Base-by-base conservation (phyloP, 2,113 vertebrate species). In the Rostratula benghalensis region DNA sequence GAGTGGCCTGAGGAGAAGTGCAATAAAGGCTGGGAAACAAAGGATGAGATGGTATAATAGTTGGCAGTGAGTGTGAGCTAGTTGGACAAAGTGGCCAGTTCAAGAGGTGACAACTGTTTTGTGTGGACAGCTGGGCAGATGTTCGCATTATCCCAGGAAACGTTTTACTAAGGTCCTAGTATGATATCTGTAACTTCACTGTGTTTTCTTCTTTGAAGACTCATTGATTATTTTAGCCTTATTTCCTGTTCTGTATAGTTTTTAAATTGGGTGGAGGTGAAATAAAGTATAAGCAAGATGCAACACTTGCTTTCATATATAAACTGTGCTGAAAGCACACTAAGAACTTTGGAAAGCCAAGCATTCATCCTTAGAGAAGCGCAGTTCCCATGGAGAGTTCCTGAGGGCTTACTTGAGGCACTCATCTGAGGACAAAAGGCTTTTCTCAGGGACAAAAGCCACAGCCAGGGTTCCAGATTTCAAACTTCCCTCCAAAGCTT, bases 161-260 rank as follows among this genome's bases (percentile, higher is more conserved):
- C 37, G 18, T 65, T 87, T 88, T 92, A 18, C 61, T 59, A 20
- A 78, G 83, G 57, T 85, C 24, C 43, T 60, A 30, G 8, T 57
- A 39, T 50, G 71, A 30, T 89, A 68, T 37, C 68, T 83, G 31
- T 68, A 56, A 46, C 54, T 94, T 63, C 28, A 11, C 14, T 75
- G 68, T 0, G 0, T 81, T 95, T 41, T 78, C 41, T 75, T 87
- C 61, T 80, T 90, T 61, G 70, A 88, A 88, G 68, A 54, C 45
- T 93, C 24, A 12, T 90, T 91, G 83, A 59, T 87, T 86, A 57
- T 39, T 82, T 87, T 8, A 70, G 51, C 78, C 50, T 95, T 57
- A n/a, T 92, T 92, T 94, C 51, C 90, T 68, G 39, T 88, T 90
- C 57, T 81, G 19, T 24, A 0, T 41, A 37, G 8, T 35, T 83